Conservation (phyloP, 1,140 invertebrate species). For the Tribolium castaneum region DNA sequence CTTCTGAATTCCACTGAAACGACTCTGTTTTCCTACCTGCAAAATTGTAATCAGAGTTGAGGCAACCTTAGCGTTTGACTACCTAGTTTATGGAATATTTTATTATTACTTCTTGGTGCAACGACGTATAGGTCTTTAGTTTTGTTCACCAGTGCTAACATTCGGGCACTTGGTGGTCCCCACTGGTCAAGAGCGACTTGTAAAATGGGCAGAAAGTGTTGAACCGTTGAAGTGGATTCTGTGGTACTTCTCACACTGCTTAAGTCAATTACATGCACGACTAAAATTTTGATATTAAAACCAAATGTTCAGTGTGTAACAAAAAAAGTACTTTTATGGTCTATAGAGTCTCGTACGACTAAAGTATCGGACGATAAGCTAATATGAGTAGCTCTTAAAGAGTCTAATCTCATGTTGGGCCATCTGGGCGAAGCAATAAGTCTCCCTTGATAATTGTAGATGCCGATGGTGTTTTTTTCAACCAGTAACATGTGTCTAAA, state of each 20-base stretch:
- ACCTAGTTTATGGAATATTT: conserved; percentile 74
- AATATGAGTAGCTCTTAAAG: conserved; percentile 64
- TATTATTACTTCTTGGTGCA: conserved; percentile 74
- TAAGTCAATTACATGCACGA: conserved; percentile 88
- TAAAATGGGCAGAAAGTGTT: conserved; percentile 75
- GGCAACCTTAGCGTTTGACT: background rate
- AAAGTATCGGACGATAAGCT: conserved; percentile 86
- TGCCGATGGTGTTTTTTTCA: conserved; percentile 78
- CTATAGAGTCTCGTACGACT: conserved; percentile 83
- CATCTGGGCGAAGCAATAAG: conserved; percentile 82
- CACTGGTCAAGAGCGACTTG: conserved; percentile 84
- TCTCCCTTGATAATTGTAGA: conserved; percentile 92
- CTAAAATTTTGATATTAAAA: conserved; percentile 64
- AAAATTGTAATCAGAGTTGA: conserved; percentile 45
- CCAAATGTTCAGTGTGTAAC: background rate
- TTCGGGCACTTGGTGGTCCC: conserved; percentile 68
- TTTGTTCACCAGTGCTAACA: conserved; percentile 83
- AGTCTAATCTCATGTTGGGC: conserved; percentile 72
- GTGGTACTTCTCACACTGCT: conserved; percentile 75
- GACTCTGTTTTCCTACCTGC: conserved; percentile 81
- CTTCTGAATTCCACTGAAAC: conserved; percentile 84
- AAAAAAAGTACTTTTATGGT: conserved; percentile 76
- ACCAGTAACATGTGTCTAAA: conserved; percentile 86
- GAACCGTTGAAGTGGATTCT: conserved; percentile 72
- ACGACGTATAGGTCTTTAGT: conserved; percentile 85